A percentile compares a stretch with the other conserved stretches of the same genome.
These are phyloP conservation scores for Mirounga angustirostris DNA, from an alignment of 2,113 vertebrate species.

Conservation along the genomic window DNA sequence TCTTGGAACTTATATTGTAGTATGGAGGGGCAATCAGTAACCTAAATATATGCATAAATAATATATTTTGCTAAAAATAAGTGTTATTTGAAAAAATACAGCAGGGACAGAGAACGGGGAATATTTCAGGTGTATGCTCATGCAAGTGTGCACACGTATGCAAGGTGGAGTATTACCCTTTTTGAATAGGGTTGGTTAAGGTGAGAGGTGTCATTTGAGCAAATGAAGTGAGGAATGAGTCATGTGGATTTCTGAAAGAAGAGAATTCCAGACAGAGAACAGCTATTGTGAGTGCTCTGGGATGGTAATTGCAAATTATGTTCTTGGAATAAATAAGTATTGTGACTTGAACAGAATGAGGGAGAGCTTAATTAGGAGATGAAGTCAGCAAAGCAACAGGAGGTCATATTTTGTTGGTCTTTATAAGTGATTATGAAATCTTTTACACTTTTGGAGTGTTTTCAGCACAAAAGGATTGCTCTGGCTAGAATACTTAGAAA, in stretches of 20 bases:
- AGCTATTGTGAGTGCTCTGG: neutral
- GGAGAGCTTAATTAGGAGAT: neutral
- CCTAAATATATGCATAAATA: neutral
- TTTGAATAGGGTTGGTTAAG: neutral
- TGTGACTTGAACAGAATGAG: neutral
- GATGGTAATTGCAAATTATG: neutral
- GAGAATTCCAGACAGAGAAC: constrained; percentile 14
- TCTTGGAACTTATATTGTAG: neutral
- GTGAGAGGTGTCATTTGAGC: constrained; percentile 25
- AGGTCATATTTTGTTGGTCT: neutral
- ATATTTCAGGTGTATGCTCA: neutral
- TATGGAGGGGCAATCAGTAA: neutral
- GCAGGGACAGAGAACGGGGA: neutral
- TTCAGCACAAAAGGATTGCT: neutral
- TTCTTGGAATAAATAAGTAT: neutral
- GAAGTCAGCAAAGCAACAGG: neutral
- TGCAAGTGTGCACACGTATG: neutral
- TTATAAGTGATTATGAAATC: neutral
- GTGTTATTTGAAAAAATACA: neutral
- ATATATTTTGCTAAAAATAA: neutral
- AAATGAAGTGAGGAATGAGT: constrained; percentile 7
- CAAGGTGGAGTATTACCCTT: neutral
- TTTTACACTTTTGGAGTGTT: neutral
- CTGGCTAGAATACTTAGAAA: neutral
- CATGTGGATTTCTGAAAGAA: constrained; percentile 1